phyloP scores from a whole-genome alignment of 1,140 invertebrate species.

The Anastrepha obliqua region DNA sequence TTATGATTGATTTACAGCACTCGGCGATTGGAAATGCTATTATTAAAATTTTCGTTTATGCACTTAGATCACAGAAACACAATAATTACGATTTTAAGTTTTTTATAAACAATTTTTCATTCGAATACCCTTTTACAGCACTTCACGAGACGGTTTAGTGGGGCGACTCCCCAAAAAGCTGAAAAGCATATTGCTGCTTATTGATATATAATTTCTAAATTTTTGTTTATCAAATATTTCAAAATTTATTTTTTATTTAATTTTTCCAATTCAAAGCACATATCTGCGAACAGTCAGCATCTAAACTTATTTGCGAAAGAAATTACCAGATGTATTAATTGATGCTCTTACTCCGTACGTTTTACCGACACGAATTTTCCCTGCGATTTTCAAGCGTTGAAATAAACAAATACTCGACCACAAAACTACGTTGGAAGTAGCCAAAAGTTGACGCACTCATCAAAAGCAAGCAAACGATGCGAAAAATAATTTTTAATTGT shows the following conservation, averaged over 20 bases:
- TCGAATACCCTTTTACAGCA: not conserved
- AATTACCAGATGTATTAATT: constrained; percentile 37
- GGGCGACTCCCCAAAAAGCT: no score
- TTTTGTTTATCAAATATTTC: no score
- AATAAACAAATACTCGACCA: constrained; percentile 39
- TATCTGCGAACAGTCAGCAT: no score
- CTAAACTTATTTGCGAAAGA: not conserved
- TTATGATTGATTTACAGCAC: constrained; percentile 34
- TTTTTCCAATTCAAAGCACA: no score
- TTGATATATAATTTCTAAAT: no score
- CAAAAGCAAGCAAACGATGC: constrained; percentile 3
- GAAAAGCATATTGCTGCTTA: no score
- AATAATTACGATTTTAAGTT: no score
- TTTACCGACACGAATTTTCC: not conserved
- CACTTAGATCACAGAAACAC: no score
- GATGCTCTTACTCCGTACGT: constrained; percentile 4
- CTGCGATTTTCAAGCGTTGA: not conserved
- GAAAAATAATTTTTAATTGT: constrained; percentile 25
- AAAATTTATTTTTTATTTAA: no score
- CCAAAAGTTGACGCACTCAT: constrained; percentile 4
- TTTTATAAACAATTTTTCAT: no score
- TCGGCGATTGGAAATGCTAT: not conserved
- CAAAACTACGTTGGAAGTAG: not conserved
- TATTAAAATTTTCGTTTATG: not conserved
- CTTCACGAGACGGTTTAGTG: no score